These are phyloP conservation scores for Thalassophryne amazonica DNA, from an alignment of 2,797 vertebrate species.

Conservation along the genomic window DNA sequence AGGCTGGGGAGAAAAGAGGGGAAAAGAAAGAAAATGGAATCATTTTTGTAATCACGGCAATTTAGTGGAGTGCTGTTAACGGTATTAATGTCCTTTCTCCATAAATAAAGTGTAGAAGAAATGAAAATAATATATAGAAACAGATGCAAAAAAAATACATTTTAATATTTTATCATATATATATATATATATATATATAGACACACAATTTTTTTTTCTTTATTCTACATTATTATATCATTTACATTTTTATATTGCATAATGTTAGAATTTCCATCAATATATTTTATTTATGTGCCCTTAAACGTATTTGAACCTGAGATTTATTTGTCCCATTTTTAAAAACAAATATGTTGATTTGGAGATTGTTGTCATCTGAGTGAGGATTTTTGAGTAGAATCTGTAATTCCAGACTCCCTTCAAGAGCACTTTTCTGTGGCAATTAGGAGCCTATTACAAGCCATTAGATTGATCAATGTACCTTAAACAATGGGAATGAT, in stretches of 20 bases:
- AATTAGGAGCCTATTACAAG: conserved; percentile 99
- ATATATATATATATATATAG: no score
- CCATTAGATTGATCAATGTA: conserved; percentile 99
- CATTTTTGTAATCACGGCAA: conserved; percentile 98
- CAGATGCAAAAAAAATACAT: background rate
- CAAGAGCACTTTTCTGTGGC: conserved; percentile 87
- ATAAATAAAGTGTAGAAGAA: conserved; percentile 89
- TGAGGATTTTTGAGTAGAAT: conserved; percentile 72
- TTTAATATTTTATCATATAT: no score
- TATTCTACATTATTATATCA: no score
- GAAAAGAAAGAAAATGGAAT: conserved; percentile 94
- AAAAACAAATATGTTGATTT: no score
- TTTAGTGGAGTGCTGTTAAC: conserved; percentile 97
- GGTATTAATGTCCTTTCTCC: conserved; percentile 93
- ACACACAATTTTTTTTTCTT: no score
- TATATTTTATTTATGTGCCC: background rate
- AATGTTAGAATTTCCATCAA: no score
- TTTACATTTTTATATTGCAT: no score
- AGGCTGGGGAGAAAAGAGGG: no score
- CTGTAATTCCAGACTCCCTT: conserved; percentile 78
- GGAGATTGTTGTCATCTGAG: conserved; percentile 60
- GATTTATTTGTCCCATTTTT: conserved; percentile 7
- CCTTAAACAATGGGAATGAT: conserved; percentile 98
- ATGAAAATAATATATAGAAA: conserved; percentile 49
- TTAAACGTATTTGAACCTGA: background rate